Evolutionary conservation across 2,797 vertebrate genomes (phyloP).

Genomic region (Phylloscopus collybita): DNA sequence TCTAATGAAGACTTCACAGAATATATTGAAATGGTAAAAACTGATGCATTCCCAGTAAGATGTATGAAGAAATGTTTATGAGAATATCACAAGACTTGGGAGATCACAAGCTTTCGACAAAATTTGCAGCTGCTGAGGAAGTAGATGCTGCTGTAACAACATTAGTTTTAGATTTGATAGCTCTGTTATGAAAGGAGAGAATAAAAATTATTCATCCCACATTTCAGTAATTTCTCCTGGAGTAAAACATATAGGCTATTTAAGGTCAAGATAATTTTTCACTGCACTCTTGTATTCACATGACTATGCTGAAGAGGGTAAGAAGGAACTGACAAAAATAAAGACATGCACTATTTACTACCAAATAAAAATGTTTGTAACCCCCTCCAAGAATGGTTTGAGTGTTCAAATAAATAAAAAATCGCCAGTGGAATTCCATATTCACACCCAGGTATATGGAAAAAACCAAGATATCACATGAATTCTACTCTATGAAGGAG

Average conservation of each 20-base stretch:
- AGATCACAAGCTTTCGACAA: not conserved
- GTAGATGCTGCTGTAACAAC: not conserved
- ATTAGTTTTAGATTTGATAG: not conserved
- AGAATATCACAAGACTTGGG: not conserved
- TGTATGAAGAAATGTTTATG: not conserved
- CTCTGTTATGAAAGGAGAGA: not conserved
- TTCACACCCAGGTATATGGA: not conserved
- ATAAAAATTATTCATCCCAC: not conserved
- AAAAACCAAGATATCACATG: not conserved
- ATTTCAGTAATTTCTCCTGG: not conserved
- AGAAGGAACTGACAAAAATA: not conserved
- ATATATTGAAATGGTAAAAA: not conserved
- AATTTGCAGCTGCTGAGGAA: not conserved
- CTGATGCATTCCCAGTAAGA: not conserved
- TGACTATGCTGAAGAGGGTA: not conserved
- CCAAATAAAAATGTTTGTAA: not conserved
- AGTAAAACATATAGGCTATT: not conserved
- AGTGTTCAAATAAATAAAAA: not conserved
- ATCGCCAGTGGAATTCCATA: not conserved
- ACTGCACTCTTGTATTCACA: not conserved
- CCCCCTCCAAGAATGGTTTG: not conserved
- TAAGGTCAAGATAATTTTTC: not conserved
- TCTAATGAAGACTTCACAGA: not conserved
- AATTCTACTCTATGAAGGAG: not conserved
- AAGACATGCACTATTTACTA: not conserved